Evolutionary conservation across 2,797 vertebrate species (phyloP), one percentile per base, ranked within the genome.

Genomic region (Pogonophryne albipinna): DNA sequence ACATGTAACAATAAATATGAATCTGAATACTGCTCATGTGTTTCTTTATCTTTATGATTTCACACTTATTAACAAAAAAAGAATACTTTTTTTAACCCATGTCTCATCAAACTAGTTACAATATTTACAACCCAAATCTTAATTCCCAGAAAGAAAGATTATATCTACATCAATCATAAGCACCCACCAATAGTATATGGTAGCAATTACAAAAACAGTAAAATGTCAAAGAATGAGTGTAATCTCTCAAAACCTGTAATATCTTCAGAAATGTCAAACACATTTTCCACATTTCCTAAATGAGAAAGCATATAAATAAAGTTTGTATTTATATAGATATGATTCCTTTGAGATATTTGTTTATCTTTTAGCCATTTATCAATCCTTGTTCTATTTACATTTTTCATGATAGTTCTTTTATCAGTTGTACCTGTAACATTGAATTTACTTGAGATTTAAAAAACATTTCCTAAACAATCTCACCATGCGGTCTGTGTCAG

Each of bases 1-100:
- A 91, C 89, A 90, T 91, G 88, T 89, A 89, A 91, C 85, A 93
- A 93, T 93, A 93, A 94, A 94, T 84, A 91, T 78, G 71, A 84
- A 17, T 57, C 74, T 87, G 81, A 92, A 89, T 88, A 85, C 44
- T 12, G 41, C 38, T 53, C 1, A 1, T 66, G 45, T 83, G 23
- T 84, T 75, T 38, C 34, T 38, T 80, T 45, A 16, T 76, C 10
- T 59, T 65, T 44, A 0, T 7, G 15, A n/a, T n/a, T 77, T 75
- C 14, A 56, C 57, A 0, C 57, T 59, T n/a, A 44, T 45, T 3
- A 16, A 23, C 44, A 45, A 14, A 17, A 47, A 38, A 38, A 38
- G 1, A 38, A 38, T 7, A 38, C 8, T 7, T 9, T 38, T 38
- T 38, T 38, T 38, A 7, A 38, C 34, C 34, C 34, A 38, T 38